Conservation (phyloP, 2,797 vertebrate genomes). For the Galagoides demidoff region DNA sequence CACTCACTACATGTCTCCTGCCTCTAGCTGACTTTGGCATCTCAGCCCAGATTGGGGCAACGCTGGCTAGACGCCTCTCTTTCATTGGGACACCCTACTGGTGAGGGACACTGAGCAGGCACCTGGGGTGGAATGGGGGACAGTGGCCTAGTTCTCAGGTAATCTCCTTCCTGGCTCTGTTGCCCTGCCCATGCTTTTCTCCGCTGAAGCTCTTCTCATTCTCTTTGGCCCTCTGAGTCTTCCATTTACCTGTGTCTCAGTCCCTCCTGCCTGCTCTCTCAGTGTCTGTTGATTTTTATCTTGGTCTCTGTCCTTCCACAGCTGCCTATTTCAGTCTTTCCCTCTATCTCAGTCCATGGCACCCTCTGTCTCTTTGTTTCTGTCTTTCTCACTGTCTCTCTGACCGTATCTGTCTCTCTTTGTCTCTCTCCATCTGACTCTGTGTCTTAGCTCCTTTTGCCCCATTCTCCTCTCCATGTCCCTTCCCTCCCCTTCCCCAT, state of each 20-base stretch:
- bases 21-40: slow-evolving; percentile 94
- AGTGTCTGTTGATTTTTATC: neutral
- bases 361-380: neutral
- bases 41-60: slow-evolving; percentile 95
- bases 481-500: neutral
- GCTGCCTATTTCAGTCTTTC: neutral
- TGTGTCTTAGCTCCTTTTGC: neutral
- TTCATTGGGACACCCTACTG: slow-evolving; percentile 97
- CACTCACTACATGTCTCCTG: neutral
- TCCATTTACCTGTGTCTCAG: too few species aligned
- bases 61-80: slow-evolving; percentile 93
- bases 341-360: neutral
- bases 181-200: neutral
- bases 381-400: neutral
- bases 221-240: neutral
- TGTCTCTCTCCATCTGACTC: neutral
- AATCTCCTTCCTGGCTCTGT: neutral
- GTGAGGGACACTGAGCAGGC: slow-evolving; percentile 83
- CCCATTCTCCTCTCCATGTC: neutral
- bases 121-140: neutral
- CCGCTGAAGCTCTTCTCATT: neutral
- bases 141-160: neutral
- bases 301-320: neutral
- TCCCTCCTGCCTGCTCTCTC: neutral
- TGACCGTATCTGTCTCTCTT: neutral